phyloP scores from a whole-genome alignment of 2,797 vertebrate species.

The Jordanella pulchra region DNA sequence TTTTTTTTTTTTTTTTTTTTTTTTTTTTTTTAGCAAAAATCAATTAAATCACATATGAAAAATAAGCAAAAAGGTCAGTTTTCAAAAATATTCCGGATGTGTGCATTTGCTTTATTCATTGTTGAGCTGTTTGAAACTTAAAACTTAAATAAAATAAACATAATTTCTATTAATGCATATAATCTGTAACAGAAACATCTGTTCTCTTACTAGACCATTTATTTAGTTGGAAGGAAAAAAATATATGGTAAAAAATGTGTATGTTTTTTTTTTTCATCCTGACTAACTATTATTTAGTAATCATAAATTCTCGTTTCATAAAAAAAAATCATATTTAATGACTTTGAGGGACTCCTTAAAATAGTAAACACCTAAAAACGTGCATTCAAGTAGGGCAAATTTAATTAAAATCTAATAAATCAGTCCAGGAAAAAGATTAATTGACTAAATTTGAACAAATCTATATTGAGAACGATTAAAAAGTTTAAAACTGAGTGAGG shows the following conservation, averaged over 20 bases:
- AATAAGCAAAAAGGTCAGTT: not conserved
- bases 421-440: not conserved
- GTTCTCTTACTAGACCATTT: too few relatives aligned
- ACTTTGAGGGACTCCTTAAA: too few relatives aligned
- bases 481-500: not conserved
- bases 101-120: conserved; percentile 1
- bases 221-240: not conserved
- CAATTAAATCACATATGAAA: not conserved
- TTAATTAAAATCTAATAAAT: too few relatives aligned
- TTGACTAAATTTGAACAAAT: not conserved
- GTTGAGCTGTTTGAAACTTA: not conserved
- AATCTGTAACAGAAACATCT: not conserved
- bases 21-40: not conserved
- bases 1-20: too few relatives aligned
- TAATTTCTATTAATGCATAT: not conserved
- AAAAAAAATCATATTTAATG: too few relatives aligned
- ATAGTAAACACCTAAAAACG: not conserved
- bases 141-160: not conserved
- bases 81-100: not conserved
- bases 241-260: too few relatives aligned
- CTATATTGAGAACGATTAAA: not conserved
- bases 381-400: not conserved
- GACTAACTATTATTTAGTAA: too few relatives aligned
- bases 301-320: too few relatives aligned
- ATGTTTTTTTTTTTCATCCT: too few relatives aligned